Conservation (phyloP, 1,140 invertebrate species). For the Dolichoris vasculosae region DNA sequence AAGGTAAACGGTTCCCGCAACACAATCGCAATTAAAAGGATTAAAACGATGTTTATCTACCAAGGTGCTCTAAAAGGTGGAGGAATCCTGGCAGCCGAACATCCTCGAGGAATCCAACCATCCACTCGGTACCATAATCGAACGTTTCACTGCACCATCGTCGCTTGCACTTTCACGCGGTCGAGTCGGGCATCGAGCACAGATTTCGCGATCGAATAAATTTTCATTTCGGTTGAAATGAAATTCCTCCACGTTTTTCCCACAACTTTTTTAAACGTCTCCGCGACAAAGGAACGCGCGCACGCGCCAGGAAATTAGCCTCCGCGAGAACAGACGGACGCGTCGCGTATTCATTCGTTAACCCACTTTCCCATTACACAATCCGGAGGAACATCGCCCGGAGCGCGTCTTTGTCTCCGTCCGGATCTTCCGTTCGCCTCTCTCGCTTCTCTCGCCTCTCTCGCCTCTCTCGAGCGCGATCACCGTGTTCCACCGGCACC, state of each 20-base stretch:
- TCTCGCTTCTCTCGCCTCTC: too few relatives aligned
- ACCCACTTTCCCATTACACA: constrained; percentile 50
- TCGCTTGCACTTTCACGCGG: neutral
- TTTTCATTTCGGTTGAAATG: constrained; percentile 1
- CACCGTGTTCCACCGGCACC: too few relatives aligned
- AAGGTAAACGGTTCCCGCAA: neutral
- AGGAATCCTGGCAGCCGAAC: neutral
- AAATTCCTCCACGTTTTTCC: constrained; percentile 12
- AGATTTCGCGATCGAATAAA: too few relatives aligned
- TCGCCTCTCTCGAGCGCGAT: too few relatives aligned
- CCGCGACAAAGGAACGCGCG: constrained; percentile 9
- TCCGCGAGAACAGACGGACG: neutral
- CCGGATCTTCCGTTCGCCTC: too few relatives aligned
- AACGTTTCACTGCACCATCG: neutral
- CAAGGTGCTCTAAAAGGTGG: neutral
- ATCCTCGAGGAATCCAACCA: neutral
- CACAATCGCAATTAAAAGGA: neutral
- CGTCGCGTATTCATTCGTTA: constrained; percentile 10
- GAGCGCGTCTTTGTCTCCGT: too few relatives aligned
- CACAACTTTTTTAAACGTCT: neutral
- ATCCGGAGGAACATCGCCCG: neutral
- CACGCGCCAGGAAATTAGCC: neutral
- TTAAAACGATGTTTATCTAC: constrained; percentile 8
- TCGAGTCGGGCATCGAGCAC: neutral
- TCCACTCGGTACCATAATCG: constrained; percentile 13